These are phyloP conservation scores for Neoseiulus cucumeris DNA, from an alignment of 1,140 invertebrate species.

Conservation along the genomic window DNA sequence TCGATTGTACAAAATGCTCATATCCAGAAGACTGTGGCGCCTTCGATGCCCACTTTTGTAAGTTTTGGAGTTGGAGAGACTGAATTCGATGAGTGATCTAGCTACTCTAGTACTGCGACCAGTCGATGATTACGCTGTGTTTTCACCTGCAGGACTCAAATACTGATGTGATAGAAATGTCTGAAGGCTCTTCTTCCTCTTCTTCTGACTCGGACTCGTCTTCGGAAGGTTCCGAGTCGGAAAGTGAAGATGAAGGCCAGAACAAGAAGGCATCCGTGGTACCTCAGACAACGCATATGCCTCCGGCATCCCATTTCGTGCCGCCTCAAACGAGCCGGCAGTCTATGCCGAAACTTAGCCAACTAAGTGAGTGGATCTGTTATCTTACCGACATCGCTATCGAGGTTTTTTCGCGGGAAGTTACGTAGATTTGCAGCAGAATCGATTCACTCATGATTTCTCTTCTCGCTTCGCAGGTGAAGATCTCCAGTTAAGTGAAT, in stretches of 20 bases:
- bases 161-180: constrained; percentile 9
- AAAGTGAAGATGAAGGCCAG: constrained; percentile 26
- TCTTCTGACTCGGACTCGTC: constrained; percentile 16
- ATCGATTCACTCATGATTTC: neutral
- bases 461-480: constrained; percentile 31
- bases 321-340: neutral
- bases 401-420: too few species aligned
- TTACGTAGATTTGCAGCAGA: too few species aligned
- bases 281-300: neutral
- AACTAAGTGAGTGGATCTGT: constrained; percentile 20
- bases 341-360: constrained; percentile 21
- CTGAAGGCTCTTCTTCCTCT: neutral
- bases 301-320: neutral
- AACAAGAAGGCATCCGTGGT: constrained; percentile 16
- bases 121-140: too few species aligned
- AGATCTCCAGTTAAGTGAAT: constrained; percentile 53
- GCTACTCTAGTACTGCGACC: neutral
- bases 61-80: too few species aligned
- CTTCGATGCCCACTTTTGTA: too few species aligned
- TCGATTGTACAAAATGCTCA: too few species aligned
- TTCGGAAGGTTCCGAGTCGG: constrained; percentile 28
- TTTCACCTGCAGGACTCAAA: neutral
- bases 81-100: too few species aligned
- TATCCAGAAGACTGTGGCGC: too few species aligned
- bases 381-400: neutral